Evolutionary conservation across 2,113 vertebrate species (phyloP).

Genomic region (Alexandromys fortis): DNA sequence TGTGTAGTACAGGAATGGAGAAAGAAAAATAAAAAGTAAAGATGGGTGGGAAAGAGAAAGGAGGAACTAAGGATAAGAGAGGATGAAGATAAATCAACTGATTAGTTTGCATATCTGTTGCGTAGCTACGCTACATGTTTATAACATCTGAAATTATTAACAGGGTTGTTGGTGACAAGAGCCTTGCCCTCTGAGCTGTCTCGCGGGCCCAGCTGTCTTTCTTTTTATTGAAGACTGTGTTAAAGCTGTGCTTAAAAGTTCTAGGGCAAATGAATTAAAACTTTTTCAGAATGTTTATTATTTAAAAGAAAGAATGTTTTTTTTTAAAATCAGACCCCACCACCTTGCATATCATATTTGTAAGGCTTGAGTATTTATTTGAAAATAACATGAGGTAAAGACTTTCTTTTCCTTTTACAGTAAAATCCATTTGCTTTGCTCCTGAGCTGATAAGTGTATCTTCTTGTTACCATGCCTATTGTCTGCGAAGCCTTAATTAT

Average conservation of each 20-base stretch:
- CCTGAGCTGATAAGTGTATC: not conserved
- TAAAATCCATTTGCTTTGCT: slow-evolving; percentile 9
- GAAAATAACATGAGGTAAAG: not conserved
- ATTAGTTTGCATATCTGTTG: not conserved
- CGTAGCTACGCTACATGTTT: not conserved
- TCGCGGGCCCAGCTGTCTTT: not conserved
- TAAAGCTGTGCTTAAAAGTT: not conserved
- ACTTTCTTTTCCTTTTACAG: slow-evolving; percentile 25
- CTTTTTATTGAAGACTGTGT: slow-evolving; percentile 1
- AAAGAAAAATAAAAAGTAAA: not conserved
- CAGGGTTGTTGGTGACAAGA: not conserved
- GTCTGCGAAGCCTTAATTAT: not conserved
- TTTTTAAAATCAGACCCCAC: not conserved
- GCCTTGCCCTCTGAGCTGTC: not conserved
- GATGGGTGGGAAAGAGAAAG: not conserved
- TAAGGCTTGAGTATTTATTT: slow-evolving; percentile 22
- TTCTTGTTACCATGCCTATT: not conserved
- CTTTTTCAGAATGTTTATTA: slow-evolving; percentile 27
- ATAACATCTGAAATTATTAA: not conserved
- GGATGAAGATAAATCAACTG: not conserved
- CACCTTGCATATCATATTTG: slow-evolving; percentile 31
- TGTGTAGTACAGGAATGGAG: not conserved
- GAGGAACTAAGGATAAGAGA: not conserved
- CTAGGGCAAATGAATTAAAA: not conserved
- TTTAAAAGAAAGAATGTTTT: not conserved